These are phyloP conservation scores for Epinephelus malabaricus DNA, from an alignment of 2,797 vertebrate species.

Conservation along the genomic window DNA sequence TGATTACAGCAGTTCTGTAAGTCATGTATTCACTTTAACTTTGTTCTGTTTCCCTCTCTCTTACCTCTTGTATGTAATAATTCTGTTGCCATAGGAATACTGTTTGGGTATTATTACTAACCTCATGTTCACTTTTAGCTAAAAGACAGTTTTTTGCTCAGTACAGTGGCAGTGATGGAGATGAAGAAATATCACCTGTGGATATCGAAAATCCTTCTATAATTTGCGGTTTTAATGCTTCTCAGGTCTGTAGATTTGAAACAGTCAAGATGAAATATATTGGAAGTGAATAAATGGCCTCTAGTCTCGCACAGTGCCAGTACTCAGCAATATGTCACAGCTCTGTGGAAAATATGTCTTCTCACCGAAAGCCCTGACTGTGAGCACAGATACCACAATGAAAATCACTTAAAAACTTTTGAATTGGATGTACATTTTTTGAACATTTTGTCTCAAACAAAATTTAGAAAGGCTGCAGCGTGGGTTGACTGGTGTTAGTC, in stretches of 20 bases:
- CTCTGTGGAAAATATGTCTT: slow-evolving; percentile 1
- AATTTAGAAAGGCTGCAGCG: not conserved
- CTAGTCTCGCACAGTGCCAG: not conserved
- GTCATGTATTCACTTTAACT: not conserved
- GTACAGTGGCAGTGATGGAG: too few species aligned
- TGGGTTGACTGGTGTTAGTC: too few species aligned
- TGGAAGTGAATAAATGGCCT: too few species aligned
- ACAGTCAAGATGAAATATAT: not conserved
- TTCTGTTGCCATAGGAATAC: not conserved
- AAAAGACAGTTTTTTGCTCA: too few species aligned
- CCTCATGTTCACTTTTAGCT: too few species aligned
- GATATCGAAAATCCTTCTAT: not conserved
- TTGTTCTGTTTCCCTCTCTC: not conserved
- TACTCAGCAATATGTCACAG: not conserved
- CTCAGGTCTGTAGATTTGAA: not conserved
- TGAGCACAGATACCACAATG: not conserved
- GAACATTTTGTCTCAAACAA: too few species aligned
- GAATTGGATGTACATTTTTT: too few species aligned
- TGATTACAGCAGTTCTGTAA: not conserved
- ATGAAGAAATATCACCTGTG: too few species aligned
- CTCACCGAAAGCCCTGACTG: not conserved
- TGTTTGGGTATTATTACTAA: not conserved
- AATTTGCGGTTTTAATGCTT: not conserved
- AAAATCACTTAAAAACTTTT: too few species aligned
- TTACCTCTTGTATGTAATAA: not conserved